Evolutionary conservation across 2,888 invertebrate genomes (phyloP), one percentile per base, ranked within the genome.

Genomic region (Amiota minor): DNA sequence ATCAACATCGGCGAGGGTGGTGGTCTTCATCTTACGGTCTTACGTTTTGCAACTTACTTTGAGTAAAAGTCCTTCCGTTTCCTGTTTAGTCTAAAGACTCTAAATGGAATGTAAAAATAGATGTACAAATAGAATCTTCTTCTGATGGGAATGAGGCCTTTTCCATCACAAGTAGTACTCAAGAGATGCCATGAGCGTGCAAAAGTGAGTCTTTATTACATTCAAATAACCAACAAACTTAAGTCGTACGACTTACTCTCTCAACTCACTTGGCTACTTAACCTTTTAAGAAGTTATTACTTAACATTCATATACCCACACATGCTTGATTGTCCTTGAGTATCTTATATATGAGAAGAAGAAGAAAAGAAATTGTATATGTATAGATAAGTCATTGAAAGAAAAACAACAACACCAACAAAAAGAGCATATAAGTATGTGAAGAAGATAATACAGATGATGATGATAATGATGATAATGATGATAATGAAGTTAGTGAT

Each of bases 231-330:
- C 35, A 35, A 35, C 35, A 35, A 35, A 35, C 35, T 35, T 35
- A 35, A 35, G 35, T 35, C 35, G 35, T 35, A 35, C 6, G 35
- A 35, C 35, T 35, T 35, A 35, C 35, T 35, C 35, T 35, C 16
- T 35, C 62, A 62, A 62, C 62, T 45, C 75, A 72, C 72, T 75
- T 72, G 64, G 71, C 71, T 55, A 71, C 72, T 75, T 75, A 71
- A 75, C 72, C 75, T 75, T 73, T 75, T 71, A 56, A 75, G 65
- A 73, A 68, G 64, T 75, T 65, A 65, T 65, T 65, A 62, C 62
- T 45, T n/a, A 45, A 45, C 62, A 62, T 59, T 65, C 49, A 67
- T 20, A 14, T 16, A 53, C 53, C 6, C 53, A 20, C 59, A 59
- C 56, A 59, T 59, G n/a, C 9, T 59, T 18, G 20, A 59, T 59